Conservation (phyloP, 2,797 vertebrate genomes). For the Thamnophis elegans region DNA sequence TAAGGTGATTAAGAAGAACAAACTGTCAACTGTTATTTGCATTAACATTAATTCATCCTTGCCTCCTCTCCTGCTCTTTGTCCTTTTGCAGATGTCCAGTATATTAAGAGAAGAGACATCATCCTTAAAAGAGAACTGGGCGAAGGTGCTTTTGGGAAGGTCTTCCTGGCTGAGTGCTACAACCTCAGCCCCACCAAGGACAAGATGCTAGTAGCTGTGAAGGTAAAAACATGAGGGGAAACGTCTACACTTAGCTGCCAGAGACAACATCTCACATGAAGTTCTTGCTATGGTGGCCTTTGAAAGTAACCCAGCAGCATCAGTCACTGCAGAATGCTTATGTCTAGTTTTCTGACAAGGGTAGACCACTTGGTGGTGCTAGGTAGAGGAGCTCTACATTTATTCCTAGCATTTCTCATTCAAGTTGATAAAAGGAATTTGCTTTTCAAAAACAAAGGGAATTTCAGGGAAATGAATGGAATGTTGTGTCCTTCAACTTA, state of each 20-base stretch:
- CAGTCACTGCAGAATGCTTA: conserved; percentile 21
- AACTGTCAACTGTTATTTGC: conserved; percentile 51
- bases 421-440: background rate
- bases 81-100: conserved; percentile 85
- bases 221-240: conserved; percentile 76
- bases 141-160: conserved; percentile 96
- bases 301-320: background rate
- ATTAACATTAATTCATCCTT: conserved; percentile 59
- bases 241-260: rapidly evolving
- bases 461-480: background rate
- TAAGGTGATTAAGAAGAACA: conserved; percentile 46
- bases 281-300: background rate
- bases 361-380: too few relatives aligned
- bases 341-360: conserved; percentile 33
- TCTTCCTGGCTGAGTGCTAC: conserved; percentile 98
- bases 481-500: background rate
- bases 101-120: conserved; percentile 95
- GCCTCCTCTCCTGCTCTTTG: conserved; percentile 43
- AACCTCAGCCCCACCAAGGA: conserved; percentile 95
- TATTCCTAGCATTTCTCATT: background rate
- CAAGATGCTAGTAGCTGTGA: conserved; percentile 98
- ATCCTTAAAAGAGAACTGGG: conserved; percentile 95
- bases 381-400: background rate
- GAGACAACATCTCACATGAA: rapidly evolving
- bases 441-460: background rate